Base-by-base conservation (phyloP, 2,797 vertebrate genomes). In the Sciurus vulgaris region DNA sequence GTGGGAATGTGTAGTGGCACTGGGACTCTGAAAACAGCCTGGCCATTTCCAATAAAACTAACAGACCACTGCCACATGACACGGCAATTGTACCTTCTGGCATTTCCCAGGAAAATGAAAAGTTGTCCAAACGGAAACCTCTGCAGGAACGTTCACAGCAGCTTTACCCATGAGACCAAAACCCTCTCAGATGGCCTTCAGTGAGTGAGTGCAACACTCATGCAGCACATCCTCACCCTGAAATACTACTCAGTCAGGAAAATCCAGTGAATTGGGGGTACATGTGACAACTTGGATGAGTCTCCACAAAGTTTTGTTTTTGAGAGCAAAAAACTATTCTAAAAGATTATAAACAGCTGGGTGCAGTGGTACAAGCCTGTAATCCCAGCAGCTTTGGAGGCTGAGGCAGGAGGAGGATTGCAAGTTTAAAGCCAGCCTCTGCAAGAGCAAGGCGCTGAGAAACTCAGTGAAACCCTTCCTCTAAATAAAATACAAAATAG, bases 251-350 rank as follows among this genome's bases (percentile, higher is more conserved):
- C 14, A 33, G 79, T 47, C 38, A 2, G 2, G 15, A 73, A 73
- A 30, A 51, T 0, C n/a, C 0, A 41, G 26, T 12, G 24, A 38
- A 2, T 10, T 30, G 3, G 1, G 7, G 41, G 35, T 30, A 13
- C 54, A 7, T 4, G 26, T 22, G 20, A 49, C 24, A 65, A 24
- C 41, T 18, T 54, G 9, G 35, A 15, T 22, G 28, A 5, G 18
- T 56, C 77, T 82, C 63, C n/a, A 18, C 65, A 20, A 51, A 28
- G n/a, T 6, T 35, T 22, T 35, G 1, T n/a, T 38, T 38, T 38
- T 54, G 5, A 61, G 44, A 15, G 72, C 12, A 35, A 47, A 76
- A 69, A 33, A 3, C 9, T 69, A 51, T 28, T 11, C 38, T 13
- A 5, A 20, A 41, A 77, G 22, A 15, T 41, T 47, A 33, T 12